These are phyloP conservation scores for Scelioninae gen. 1 DNA, from an alignment of 2,888 invertebrate species.

Conservation along the genomic window DNA sequence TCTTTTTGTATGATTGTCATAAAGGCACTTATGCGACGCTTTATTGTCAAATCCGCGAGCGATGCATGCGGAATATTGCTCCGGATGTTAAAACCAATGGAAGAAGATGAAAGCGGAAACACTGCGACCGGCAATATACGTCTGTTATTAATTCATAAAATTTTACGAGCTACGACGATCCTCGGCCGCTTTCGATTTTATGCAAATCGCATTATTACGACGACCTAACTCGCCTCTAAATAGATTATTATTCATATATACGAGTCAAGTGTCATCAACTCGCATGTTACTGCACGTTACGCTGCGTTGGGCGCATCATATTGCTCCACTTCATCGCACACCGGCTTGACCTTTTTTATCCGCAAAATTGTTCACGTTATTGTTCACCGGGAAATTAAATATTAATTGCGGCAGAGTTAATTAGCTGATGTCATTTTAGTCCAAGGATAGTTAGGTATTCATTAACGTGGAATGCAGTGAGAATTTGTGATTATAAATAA, in stretches of 20 bases:
- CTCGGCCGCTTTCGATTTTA: constrained; percentile 58
- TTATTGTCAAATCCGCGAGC: constrained; percentile 34
- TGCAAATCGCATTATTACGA: constrained; percentile 59
- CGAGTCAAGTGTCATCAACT: constrained; percentile 53
- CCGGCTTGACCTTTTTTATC: constrained; percentile 24
- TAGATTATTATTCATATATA: constrained; percentile 61
- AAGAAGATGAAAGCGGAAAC: constrained; percentile 52
- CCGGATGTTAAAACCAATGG: constrained; percentile 52
- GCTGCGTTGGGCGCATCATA: constrained; percentile 24
- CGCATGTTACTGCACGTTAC: constrained; percentile 30
- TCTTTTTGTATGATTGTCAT: constrained; percentile 36
- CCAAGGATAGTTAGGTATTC: too few relatives aligned
- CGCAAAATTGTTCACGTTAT: constrained; percentile 24
- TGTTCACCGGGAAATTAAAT: constrained; percentile 17
- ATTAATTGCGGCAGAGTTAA: constrained; percentile 28
- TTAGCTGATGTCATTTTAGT: constrained; percentile 5
- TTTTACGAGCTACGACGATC: constrained; percentile 50
- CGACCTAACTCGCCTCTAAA: constrained; percentile 44
- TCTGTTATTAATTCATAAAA: constrained; percentile 67
- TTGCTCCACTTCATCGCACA: constrained; percentile 6
- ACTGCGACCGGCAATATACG: constrained; percentile 45
- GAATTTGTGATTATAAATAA: too few relatives aligned
- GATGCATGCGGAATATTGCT: constrained; percentile 44
- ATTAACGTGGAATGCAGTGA: too few relatives aligned
- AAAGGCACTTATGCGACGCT: constrained; percentile 28